Evolutionary conservation across 2,888 invertebrate genomes (phyloP), one percentile per base, ranked within the genome.

Genomic region (Prosopocoilus inquinatus): DNA sequence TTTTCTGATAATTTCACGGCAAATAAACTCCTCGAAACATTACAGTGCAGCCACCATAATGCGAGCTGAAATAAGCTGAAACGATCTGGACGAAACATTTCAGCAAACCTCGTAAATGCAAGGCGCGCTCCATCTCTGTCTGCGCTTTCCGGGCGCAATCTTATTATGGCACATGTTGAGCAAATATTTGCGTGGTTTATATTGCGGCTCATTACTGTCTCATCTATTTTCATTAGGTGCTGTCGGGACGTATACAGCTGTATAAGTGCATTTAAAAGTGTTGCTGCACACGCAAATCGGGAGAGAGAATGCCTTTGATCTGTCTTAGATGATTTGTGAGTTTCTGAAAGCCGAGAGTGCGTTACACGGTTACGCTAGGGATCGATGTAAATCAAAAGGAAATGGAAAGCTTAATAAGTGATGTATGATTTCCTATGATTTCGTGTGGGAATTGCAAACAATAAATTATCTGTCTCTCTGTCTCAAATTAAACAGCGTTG

Each of bases 191-290:
- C 54, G 55, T 55, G 52, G 55, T 56, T 51, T 53, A 49, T 50
- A 53, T 53, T 53, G 53, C 53, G 50, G 45, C 53, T 62, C 60
- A 62, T 62, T 62, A 62, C 59, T 58, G 59, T 62, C 62, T 55
- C 59, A 62, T 62, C 58, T 60, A 60, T 62, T 62, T 60, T 59
- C 62, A 60, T 62, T 62, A 62, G 58, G 28, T 36, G 20, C 39
- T 50, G 47, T 38, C 32, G 35, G 35, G 38, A 16, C 58, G 55
- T 47, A 46, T 53, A 58, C 55, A 51, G 52, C 58, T 55, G 58
- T 51, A 52, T 58, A 58, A 58, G 51, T 55, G 55, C 55, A 58
- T 57, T 46, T 57, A 50, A 53, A 57, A 57, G 57, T 53, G 57
- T 50, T 53, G 35, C 47, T 50, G 46, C 46, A 50, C 53, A 57